These are phyloP conservation scores for Hypomesus transpacificus DNA, from an alignment of 2,113 vertebrate genomes.

Conservation along the genomic window DNA sequence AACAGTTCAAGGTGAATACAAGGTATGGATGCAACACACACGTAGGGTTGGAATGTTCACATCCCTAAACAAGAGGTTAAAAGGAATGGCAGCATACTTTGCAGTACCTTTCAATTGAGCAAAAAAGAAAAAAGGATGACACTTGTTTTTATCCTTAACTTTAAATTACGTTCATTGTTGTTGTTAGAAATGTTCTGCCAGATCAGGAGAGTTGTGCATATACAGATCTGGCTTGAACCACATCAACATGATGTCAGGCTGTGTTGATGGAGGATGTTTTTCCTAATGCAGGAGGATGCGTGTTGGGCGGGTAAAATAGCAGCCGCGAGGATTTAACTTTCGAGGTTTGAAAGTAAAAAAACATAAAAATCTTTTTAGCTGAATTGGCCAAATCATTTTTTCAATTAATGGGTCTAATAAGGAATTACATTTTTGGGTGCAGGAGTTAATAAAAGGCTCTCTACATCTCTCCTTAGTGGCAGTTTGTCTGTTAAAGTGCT, in stretches of 20 bases:
- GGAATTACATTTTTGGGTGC: background rate
- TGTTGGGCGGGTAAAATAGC: too few relatives aligned
- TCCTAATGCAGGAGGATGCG: too few relatives aligned
- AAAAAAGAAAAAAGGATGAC: background rate
- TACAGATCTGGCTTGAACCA: too few relatives aligned
- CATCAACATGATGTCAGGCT: too few relatives aligned
- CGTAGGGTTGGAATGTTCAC: slow-evolving; percentile 62
- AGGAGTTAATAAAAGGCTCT: background rate
- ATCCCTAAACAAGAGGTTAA: slow-evolving; percentile 15
- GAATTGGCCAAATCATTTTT: too few relatives aligned
- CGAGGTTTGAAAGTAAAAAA: too few relatives aligned
- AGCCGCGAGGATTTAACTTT: too few relatives aligned
- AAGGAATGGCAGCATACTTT: slow-evolving; percentile 6
- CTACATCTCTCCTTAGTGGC: slow-evolving; percentile 25
- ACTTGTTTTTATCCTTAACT: background rate
- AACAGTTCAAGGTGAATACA: slow-evolving; percentile 77
- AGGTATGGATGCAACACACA: slow-evolving; percentile 75
- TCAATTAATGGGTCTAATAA: background rate
- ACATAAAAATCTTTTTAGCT: too few relatives aligned
- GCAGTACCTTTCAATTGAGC: background rate
- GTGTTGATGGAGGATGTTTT: too few relatives aligned
- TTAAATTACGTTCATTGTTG: background rate
- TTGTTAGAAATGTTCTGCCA: background rate
- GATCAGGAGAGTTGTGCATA: background rate
- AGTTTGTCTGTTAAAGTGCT: slow-evolving; percentile 57